Base-by-base conservation (phyloP, 1,140 invertebrate genomes). In the Hyphantria cunea region DNA sequence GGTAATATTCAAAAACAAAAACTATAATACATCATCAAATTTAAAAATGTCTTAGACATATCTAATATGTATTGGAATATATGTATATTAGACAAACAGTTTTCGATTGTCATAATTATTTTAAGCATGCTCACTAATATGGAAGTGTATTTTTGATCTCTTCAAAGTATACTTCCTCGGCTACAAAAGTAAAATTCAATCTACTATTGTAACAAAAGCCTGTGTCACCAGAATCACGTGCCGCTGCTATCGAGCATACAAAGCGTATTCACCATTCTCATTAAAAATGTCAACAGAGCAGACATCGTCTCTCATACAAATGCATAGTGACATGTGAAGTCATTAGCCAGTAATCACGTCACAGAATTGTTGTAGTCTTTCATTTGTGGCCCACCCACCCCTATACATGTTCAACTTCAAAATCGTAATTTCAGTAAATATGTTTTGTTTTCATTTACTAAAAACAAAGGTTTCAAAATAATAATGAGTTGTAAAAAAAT, bases 261-360 rank as follows among this genome's bases (percentile, higher is more conserved):
- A 65, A 54, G 61, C 58, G 65, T 64, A 64, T 69, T 72, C 70
- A 69, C 44, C 48, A 56, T 72, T 55, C 67, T 75, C 72, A 72
- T 75, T 75, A 75, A 75, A 72, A 65, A 68, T 66, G 68, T 75
- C 69, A 75, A 68, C 64, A 63, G 64, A 64, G 55, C 59, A 63
- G 56, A 15, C 60, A 51, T 13, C 45, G 45, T 58, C 45, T 64
- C 59, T 51, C 64, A 58, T 64, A 66, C 66, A 49, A 58, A 58
- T 58, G 55, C 49, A 66, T 64, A 69, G 62, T 64, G 62, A 66
- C 60, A 53, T 64, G 52, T 64, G 63, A 68, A 62, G 70, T 75
- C 73, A 70, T 75, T 75, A 75, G 64, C 62, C 62, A 52, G 61
- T 69, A 63, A 70, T 70, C 65, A 64, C 56, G 52, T 56, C 49